Evolutionary conservation across 2,797 vertebrate species (phyloP), one percentile per base, ranked within the genome.

Genomic region (Neopelma chrysocephalum): DNA sequence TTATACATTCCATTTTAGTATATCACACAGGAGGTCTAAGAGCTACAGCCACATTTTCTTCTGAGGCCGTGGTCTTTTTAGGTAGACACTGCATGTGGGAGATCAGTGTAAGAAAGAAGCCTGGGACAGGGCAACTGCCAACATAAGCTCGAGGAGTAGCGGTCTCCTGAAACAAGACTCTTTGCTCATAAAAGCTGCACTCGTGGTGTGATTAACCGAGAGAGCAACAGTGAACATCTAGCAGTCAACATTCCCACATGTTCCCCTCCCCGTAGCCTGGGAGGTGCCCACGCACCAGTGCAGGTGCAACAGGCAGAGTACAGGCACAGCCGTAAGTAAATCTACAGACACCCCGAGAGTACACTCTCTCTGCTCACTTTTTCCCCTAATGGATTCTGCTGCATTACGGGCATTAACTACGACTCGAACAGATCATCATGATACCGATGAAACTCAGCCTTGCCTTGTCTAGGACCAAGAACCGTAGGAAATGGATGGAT

Each of bases 401-500:
- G 22, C 38, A 14, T 15, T 32, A 25, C 45, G 54, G 25, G 38
- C 42, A 3, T 65, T 53, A 66, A 34, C 47, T 79, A 15, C 47
- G 34, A 15, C 23, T 22, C 62, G 32, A 72, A 40, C 12, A 22
- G 26, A 3, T 21, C 31, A 16, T 22, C 51, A 9, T 0, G 6
- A 21, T 18, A 23, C 11, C 23, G 66, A 13, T 2, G 40, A 87
- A 72, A 76, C 36, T 16, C 54, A 12, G 53, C 29, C 36, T 78
- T 65, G 61, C 25, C 31, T 54, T 25, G 16, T 11, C 9, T 42
- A 32, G 2, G 32, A 45, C 6, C 36, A 18, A 56, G 58, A 68
- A 6, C 31, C 1, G 3, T 4, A 21, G 9, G 22, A 68, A 71
- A n/a, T 0, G 11, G 47, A 51, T 3, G 10, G 60, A 15, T 1